phyloP scores from a whole-genome alignment of 2,888 invertebrate genomes.

The Sarcophaga subvicina region DNA sequence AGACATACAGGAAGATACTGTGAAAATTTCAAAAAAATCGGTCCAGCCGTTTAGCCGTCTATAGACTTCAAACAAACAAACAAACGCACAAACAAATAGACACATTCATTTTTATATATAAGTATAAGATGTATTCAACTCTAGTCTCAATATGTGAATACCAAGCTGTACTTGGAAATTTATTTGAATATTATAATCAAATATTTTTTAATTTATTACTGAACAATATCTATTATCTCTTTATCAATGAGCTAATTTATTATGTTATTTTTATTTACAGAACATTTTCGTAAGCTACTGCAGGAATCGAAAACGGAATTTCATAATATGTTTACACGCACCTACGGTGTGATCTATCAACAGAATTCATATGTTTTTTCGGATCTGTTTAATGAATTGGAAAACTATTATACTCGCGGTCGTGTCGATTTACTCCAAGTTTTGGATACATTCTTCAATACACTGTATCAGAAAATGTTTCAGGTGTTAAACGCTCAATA shows the following conservation, averaged over 20 bases:
- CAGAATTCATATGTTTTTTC: slow-evolving; percentile 96
- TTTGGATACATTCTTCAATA: slow-evolving; percentile 96
- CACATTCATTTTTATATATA: too few relatives aligned
- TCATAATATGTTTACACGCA: slow-evolving; percentile 97
- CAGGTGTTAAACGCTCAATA: slow-evolving; percentile 97
- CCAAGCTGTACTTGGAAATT: too few relatives aligned
- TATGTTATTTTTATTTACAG: slow-evolving; percentile 84
- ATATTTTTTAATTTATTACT: slow-evolving; percentile 35
- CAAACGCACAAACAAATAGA: too few relatives aligned
- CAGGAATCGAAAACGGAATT: slow-evolving; percentile 92
- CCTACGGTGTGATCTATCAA: slow-evolving; percentile 97
- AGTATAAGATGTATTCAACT: too few relatives aligned
- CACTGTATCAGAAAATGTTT: slow-evolving; percentile 97
- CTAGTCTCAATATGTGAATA: too few relatives aligned
- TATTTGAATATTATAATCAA: background rate
- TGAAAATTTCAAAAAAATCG: too few relatives aligned
- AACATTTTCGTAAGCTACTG: slow-evolving; percentile 93
- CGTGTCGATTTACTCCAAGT: slow-evolving; percentile 92
- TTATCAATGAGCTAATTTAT: background rate
- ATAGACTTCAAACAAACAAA: too few relatives aligned
- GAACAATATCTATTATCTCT: too few relatives aligned
- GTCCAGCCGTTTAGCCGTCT: too few relatives aligned
- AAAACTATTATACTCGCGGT: slow-evolving; percentile 93
- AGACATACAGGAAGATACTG: too few relatives aligned
- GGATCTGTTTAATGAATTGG: slow-evolving; percentile 94